Evolutionary conservation across 2,888 invertebrate genomes (phyloP).

Genomic region (Aradus depressus): DNA sequence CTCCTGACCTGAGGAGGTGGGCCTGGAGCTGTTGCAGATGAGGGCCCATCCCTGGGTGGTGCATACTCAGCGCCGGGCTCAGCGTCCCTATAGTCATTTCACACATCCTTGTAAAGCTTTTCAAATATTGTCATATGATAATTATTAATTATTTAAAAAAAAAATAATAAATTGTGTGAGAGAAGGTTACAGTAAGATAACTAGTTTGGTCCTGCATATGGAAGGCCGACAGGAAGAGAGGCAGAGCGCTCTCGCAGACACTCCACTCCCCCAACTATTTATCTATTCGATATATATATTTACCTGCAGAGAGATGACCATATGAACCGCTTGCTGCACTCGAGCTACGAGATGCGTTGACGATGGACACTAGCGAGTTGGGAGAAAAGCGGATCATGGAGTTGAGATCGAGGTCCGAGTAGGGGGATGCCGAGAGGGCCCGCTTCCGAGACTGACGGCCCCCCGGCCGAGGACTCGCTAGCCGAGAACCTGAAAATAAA

Average conservation of each 20-base stretch:
- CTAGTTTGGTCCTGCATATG: too few species aligned
- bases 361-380: slow-evolving; percentile 60
- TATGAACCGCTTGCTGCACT: slow-evolving; percentile 84
- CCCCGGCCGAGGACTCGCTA: slow-evolving; percentile 54
- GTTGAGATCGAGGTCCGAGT: slow-evolving; percentile 91
- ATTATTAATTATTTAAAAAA: too few species aligned
- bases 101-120: too few species aligned
- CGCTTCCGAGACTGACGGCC: slow-evolving; percentile 70
- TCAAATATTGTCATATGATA: too few species aligned
- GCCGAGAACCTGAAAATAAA: slow-evolving; percentile 44
- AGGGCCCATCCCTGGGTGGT: slow-evolving; percentile 48
- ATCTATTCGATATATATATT: not conserved
- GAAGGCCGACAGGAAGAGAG: too few species aligned
- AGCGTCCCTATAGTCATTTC: slow-evolving; percentile 48
- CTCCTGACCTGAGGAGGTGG: slow-evolving; percentile 61
- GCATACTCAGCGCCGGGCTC: slow-evolving; percentile 67
- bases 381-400: slow-evolving; percentile 69
- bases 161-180: too few species aligned
- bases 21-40: slow-evolving; percentile 67
- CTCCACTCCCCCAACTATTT: not conserved
- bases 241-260: too few species aligned
- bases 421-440: slow-evolving; percentile 86
- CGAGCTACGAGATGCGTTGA: slow-evolving; percentile 73
- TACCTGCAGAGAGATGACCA: slow-evolving; percentile 89
- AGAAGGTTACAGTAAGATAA: too few species aligned